Base-by-base conservation (phyloP, 1,140 invertebrate genomes). In the Lasaia peninsularis region DNA sequence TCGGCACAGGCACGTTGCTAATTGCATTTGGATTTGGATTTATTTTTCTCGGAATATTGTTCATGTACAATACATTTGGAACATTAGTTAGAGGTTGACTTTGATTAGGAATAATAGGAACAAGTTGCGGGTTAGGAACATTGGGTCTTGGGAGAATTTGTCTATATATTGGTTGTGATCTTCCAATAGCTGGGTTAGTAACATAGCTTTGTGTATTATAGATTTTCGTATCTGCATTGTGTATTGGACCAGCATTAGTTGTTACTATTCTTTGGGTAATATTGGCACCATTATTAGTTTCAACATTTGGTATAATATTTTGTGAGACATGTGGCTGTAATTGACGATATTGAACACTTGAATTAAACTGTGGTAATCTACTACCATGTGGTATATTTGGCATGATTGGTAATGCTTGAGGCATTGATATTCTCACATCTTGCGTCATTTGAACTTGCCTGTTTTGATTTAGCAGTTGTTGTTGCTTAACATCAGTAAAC, bases 341-440 rank as follows among this genome's bases (percentile, higher is more conserved):
- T 56, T 67, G 68, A 21, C 50, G 51, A 9, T 61, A 18, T 16
- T 60, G 44, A 5, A 48, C 21, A 24, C 5, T 65, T 54, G 52
- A 57, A 18, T 64, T 60, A 10, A 53, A 56, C 8, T 34, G 52
- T 56, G 58, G 61, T 49, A 57, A 58, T 32, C 33, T 48, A 56
- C 65, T 62, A 67, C 66, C 9, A 65, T 58, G 18, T 61, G 20
- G 10, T n/a, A 48, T 67, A 52, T 71, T 77, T 31, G 67, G 50
- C 8, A 62, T 37, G 44, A 64, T 58, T 34, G 64, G 57, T 33
- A 67, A 54, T 10, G 59, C 62, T 37, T 54, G 67, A 48, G 61
- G 68, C 2, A 58, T 16, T 28, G 62, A 48, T 52, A 52, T 54
- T 37, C 40, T 67, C 37, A 55, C 31, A 14, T 70, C 68, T 21